Conservation (phyloP, 2,113 vertebrate species). For the Hydropotes inermis region DNA sequence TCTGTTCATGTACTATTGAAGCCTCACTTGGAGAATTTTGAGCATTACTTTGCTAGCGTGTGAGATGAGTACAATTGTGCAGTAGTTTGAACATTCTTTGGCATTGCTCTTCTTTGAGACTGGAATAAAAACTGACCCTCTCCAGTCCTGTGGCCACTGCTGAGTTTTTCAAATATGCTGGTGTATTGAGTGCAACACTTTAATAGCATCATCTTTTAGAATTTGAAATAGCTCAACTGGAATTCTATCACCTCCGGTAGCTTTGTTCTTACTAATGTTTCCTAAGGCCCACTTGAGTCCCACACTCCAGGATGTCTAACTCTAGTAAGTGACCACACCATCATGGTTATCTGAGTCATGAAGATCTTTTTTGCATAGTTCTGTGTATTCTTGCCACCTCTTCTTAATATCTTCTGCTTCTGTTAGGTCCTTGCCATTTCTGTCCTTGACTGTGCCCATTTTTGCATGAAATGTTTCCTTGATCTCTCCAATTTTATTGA, state of each 20-base stretch:
- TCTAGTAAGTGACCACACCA: background rate
- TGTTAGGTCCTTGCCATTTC: background rate
- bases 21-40: background rate
- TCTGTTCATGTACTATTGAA: background rate
- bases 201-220: background rate
- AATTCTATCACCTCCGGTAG: background rate
- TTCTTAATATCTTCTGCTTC: background rate
- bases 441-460: background rate
- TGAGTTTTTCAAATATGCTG: background rate
- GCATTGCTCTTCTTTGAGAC: background rate
- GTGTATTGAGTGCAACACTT: background rate
- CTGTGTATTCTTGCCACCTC: background rate
- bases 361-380: background rate
- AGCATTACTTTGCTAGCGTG: background rate
- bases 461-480: background rate
- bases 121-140: background rate
- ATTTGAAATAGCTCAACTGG: background rate
- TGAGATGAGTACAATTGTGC: background rate
- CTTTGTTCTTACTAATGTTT: background rate
- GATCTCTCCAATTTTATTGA: background rate
- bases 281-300: background rate
- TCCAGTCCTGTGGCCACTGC: background rate
- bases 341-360: background rate
- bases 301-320: background rate
- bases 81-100: background rate